Evolutionary conservation across 2,888 invertebrate species (phyloP).

Genomic region (Leptogaster cylindrica): DNA sequence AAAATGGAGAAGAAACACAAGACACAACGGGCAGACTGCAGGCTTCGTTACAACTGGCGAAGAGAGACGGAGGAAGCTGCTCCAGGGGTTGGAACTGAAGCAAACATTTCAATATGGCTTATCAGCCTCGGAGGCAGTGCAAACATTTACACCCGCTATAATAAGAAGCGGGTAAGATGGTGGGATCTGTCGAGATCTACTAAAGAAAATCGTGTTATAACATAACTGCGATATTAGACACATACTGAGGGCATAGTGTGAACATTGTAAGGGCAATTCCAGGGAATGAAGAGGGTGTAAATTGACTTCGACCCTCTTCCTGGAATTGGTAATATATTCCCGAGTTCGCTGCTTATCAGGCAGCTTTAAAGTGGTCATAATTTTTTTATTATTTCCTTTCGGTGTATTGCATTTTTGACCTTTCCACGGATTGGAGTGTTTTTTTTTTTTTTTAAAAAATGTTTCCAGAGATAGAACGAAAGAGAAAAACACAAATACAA

Average conservation of each 20-base stretch:
- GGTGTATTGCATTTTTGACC: not conserved
- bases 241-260: slow-evolving; percentile 36
- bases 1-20: no score
- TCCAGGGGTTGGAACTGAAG: not conserved
- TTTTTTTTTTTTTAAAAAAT: no score
- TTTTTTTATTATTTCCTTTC: slow-evolving; percentile 32
- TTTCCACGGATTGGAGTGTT: not conserved
- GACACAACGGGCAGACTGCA: slow-evolving; percentile 13
- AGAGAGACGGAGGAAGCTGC: not conserved
- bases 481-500: no score
- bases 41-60: not conserved
- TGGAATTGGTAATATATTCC: slow-evolving; percentile 34
- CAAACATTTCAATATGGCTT: slow-evolving; percentile 47
- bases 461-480: no score
- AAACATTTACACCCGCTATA: slow-evolving; percentile 46
- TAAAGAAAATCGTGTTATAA: slow-evolving; percentile 37
- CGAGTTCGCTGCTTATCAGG: slow-evolving; percentile 17
- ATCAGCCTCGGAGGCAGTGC: slow-evolving; percentile 44
- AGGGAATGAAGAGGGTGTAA: slow-evolving; percentile 35
- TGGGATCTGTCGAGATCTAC: slow-evolving; percentile 20
- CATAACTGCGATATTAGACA: slow-evolving; percentile 38
- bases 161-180: slow-evolving; percentile 43
- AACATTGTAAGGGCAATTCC: slow-evolving; percentile 34
- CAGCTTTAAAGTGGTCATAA: slow-evolving; percentile 23
- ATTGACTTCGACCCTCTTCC: slow-evolving; percentile 34